These are phyloP conservation scores for Andricus quercusramuli DNA, from an alignment of 2,888 invertebrate species.

Conservation along the genomic window DNA sequence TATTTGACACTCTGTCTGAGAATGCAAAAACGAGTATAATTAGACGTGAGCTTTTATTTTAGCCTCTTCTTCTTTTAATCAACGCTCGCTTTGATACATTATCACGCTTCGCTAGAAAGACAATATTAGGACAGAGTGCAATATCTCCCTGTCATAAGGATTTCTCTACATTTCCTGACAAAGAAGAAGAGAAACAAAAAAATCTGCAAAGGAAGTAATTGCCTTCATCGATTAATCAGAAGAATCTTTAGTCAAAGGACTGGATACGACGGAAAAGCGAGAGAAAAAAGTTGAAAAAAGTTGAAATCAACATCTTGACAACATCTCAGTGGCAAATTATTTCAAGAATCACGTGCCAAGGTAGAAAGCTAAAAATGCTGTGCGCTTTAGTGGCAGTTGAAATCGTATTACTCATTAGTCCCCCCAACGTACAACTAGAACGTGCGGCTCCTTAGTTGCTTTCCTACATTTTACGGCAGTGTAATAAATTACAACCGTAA, in stretches of 20 bases:
- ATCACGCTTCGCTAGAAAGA: slow-evolving; percentile 29
- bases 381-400: slow-evolving; percentile 12
- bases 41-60: slow-evolving; percentile 39
- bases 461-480: slow-evolving; percentile 35
- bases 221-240: background rate
- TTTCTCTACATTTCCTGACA: background rate
- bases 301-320: background rate
- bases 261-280: background rate
- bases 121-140: slow-evolving; percentile 39
- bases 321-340: slow-evolving; percentile 10
- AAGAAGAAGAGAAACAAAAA: background rate
- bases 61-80: slow-evolving; percentile 51
- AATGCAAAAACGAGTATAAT: slow-evolving; percentile 10
- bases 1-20: background rate
- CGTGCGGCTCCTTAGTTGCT: slow-evolving; percentile 28
- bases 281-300: background rate
- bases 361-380: slow-evolving; percentile 24
- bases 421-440: slow-evolving; percentile 30
- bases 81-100: slow-evolving; percentile 50
- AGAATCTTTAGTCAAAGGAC: background rate
- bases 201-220: background rate
- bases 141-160: slow-evolving; percentile 27
- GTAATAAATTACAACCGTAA: slow-evolving; percentile 40
- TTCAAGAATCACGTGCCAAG: slow-evolving; percentile 21
- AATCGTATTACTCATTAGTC: slow-evolving; percentile 41